A percentile compares a stretch with the other conserved stretches of the same genome.
Evolutionary conservation across 2,113 vertebrate species (phyloP).

Genomic region (Colius striatus): DNA sequence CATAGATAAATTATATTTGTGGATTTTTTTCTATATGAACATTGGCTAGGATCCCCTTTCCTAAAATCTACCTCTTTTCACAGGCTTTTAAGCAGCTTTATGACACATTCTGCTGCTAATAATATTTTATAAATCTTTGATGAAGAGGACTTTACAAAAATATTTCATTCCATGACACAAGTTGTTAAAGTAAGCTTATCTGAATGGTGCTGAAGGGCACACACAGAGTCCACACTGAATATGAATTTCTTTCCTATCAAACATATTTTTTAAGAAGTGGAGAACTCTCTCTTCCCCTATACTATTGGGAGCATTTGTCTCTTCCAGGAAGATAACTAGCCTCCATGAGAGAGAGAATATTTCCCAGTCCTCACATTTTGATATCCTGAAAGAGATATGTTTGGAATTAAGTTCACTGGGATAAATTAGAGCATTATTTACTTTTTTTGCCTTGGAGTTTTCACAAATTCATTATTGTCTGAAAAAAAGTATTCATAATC

Average conservation of each 20-base stretch:
- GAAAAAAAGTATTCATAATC: not conserved
- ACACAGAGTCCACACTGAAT: not conserved
- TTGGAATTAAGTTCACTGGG: not conserved
- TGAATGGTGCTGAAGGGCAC: not conserved
- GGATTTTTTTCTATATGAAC: not conserved
- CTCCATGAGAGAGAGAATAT: not conserved
- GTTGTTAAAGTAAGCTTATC: not conserved
- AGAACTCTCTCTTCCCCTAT: not conserved
- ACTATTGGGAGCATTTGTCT: not conserved
- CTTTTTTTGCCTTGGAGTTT: not conserved
- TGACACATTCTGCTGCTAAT: not conserved
- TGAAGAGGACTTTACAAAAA: not conserved
- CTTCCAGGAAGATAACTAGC: not conserved
- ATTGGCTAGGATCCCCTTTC: not conserved
- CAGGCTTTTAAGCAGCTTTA: not conserved
- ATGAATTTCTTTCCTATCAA: not conserved
- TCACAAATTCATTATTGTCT: not conserved
- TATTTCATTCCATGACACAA: not conserved
- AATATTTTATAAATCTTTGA: not conserved
- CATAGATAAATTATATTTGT: not conserved
- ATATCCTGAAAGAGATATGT: not conserved
- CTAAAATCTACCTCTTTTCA: not conserved
- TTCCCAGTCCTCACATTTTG: not conserved
- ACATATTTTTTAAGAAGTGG: not conserved
- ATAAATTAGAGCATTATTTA: not conserved